A percentile compares a stretch with the other conserved stretches of the same genome.
Evolutionary conservation across 2,797 vertebrate species (phyloP).

Genomic region (Mormyrops boulengeri): DNA sequence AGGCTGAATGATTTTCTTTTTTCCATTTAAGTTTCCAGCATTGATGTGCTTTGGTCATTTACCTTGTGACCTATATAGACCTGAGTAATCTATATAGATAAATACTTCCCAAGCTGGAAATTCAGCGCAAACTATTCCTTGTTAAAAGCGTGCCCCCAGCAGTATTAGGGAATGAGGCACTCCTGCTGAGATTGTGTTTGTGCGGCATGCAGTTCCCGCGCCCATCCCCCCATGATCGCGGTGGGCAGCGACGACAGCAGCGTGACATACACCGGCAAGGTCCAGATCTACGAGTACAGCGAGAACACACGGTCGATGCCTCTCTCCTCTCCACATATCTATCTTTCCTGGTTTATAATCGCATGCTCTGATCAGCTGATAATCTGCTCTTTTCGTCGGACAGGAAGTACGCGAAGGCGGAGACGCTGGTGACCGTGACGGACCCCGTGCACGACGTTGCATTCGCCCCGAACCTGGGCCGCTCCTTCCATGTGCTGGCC

Average conservation of each 20-base stretch:
- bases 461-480: slow-evolving; percentile 92
- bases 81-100: neutral
- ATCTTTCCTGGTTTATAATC: neutral
- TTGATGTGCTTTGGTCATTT: neutral
- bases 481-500: slow-evolving; percentile 92
- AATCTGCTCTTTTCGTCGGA: neutral
- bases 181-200: neutral
- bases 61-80: neutral
- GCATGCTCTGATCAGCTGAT: neutral
- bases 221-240: slow-evolving; percentile 93
- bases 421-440: slow-evolving; percentile 88
- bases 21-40: neutral
- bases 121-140: neutral
- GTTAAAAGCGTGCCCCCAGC: neutral
- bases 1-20: neutral
- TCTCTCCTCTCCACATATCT: neutral
- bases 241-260: slow-evolving; percentile 93
- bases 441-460: slow-evolving; percentile 94
- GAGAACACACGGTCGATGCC: slow-evolving; percentile 82
- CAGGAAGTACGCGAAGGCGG: slow-evolving; percentile 93
- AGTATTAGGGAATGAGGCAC: neutral
- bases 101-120: neutral
- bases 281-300: slow-evolving; percentile 96
- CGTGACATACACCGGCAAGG: slow-evolving; percentile 84
- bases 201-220: slow-evolving; percentile 72